These are phyloP conservation scores for Pardosa pseudoannulata DNA, from an alignment of 2,888 invertebrate genomes.

Conservation along the genomic window DNA sequence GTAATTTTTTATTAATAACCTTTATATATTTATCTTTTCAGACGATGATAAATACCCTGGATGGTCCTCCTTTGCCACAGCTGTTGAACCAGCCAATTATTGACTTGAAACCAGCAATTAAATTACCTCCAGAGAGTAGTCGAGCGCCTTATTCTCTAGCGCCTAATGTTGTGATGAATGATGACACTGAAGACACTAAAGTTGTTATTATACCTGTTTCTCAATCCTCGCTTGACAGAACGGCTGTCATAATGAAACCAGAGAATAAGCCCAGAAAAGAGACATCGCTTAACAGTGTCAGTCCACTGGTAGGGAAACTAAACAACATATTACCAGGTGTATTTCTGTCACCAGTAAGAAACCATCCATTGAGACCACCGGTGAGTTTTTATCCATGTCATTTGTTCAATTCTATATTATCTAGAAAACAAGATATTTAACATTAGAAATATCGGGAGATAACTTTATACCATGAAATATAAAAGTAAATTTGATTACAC, in stretches of 20 bases:
- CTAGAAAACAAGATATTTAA: too few relatives aligned
- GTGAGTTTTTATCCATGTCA: too few relatives aligned
- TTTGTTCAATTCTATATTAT: too few relatives aligned
- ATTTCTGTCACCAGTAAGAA: conserved; percentile 30
- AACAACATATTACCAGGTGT: conserved; percentile 21
- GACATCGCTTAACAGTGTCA: conserved; percentile 6
- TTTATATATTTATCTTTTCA: conserved; percentile 13
- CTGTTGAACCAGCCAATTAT: conserved; percentile 16
- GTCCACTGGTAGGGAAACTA: conserved; percentile 22
- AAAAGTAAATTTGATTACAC: too few relatives aligned
- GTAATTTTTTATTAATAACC: too few relatives aligned
- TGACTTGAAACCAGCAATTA: conserved; percentile 9
- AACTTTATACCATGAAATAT: too few relatives aligned
- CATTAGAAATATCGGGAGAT: too few relatives aligned
- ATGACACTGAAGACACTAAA: conserved; percentile 28
- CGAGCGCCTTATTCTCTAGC: conserved; percentile 30
- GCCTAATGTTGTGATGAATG: background rate
- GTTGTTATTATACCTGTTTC: conserved; percentile 43
- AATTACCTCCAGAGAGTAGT: conserved; percentile 1
- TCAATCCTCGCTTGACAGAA: conserved; percentile 1
- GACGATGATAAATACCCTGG: conserved; percentile 29
- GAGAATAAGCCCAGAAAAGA: conserved; percentile 35
- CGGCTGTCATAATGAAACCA: conserved; percentile 20
- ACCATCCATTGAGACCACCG: conserved; percentile 22
- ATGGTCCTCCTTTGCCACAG: conserved; percentile 20